Base-by-base conservation (phyloP, 2,113 vertebrate genomes). In the Sceloporus undulatus region DNA sequence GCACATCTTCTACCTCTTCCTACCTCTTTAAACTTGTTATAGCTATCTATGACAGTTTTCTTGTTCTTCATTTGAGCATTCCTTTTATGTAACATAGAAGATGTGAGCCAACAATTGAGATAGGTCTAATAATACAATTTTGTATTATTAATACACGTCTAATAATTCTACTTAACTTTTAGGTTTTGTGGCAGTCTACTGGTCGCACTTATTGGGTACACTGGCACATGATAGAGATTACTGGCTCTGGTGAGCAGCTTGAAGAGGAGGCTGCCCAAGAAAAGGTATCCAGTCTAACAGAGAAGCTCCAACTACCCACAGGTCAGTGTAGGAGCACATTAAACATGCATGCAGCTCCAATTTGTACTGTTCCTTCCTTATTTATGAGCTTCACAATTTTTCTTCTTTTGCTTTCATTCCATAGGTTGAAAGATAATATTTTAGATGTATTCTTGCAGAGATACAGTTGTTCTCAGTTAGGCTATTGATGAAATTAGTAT, bases 191-290 rank as follows among this genome's bases (percentile, higher is more conserved):
- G 98, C 97, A 97, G 86, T 98, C 98, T 0, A 96, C 97, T 0
- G 97, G 97, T 75, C 96, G 91, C n/a, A 98, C 97, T 0, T 98
- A 97, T 95, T 98, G 98, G 98, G 97, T 99, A 1, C 97, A 94
- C 92, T 99, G 98, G 98, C 97, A 99, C 93, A 97, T 98, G 97
- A 90, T 99, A 93, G 98, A 98, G 96, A 98, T 99, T 40, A 86
- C 98, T 93, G 95, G 96, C 65, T 94, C 96, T 29, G 96, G 95
- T 42, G 97, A 98, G 78, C 77, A 95, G 1, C 89, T 96, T 83
- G 96, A 97, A 90, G 93, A 94, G 16, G 93, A 95, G 92, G 94
- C 92, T 89, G 85, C 88, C 2, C 96, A 97, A 92, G 96, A 97
- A 77, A 98, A 98, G 84, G 96, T 96, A 1, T 92, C 94, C 0